These are phyloP conservation scores for Morone chrysops DNA, from an alignment of 2,113 vertebrate species.

Conservation along the genomic window DNA sequence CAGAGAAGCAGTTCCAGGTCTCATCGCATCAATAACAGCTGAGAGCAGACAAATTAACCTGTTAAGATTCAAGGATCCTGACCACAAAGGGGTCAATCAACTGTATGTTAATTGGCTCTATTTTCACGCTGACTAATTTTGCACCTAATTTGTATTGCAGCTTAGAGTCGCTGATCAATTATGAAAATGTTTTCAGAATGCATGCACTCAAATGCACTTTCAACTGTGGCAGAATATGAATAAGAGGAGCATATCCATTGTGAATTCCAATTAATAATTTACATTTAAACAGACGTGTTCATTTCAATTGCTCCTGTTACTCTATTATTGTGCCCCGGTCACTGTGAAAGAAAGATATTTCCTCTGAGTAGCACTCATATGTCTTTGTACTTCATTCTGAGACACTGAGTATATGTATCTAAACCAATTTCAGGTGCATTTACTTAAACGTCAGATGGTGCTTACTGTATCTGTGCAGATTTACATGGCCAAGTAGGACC, in stretches of 20 bases:
- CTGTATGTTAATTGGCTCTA: constrained; percentile 53
- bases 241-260: constrained; percentile 13
- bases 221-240: constrained; percentile 25
- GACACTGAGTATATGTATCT: constrained; percentile 20
- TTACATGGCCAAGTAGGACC: constrained; percentile 46
- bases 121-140: constrained; percentile 59
- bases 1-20: constrained; percentile 38
- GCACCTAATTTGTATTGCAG: constrained; percentile 58
- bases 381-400: constrained; percentile 36
- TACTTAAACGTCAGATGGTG: constrained; percentile 47
- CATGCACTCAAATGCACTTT: constrained; percentile 34
- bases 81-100: constrained; percentile 62
- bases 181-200: constrained; percentile 45
- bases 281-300: constrained; percentile 39
- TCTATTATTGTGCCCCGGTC: constrained; percentile 16
- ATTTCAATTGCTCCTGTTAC: constrained; percentile 25
- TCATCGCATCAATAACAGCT: constrained; percentile 66
- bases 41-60: constrained; percentile 69
- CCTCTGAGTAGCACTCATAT: constrained; percentile 2
- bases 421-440: constrained; percentile 62
- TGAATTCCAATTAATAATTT: constrained; percentile 54
- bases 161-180: constrained; percentile 51
- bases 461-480: constrained; percentile 52
- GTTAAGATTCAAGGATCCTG: constrained; percentile 52
- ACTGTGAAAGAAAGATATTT: not conserved